These are phyloP conservation scores for Dryomyza anilis DNA, from an alignment of 2,888 invertebrate species.

Conservation along the genomic window DNA sequence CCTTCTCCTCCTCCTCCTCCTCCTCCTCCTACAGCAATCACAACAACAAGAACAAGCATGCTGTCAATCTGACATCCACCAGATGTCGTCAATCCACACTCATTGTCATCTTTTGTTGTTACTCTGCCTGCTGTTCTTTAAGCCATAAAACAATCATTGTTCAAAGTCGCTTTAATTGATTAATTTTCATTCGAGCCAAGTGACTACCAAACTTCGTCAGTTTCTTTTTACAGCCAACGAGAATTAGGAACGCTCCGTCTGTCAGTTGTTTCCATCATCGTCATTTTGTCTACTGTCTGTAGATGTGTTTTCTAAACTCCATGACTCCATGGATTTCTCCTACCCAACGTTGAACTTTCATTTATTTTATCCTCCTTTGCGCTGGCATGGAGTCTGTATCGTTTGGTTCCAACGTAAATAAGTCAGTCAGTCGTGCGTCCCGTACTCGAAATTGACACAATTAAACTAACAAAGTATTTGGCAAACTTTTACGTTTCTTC, in stretches of 20 bases:
- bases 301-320: not conserved
- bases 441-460: not conserved
- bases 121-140: too few species aligned
- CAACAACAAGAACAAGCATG: too few species aligned
- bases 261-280: too few species aligned
- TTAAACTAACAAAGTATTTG: not conserved
- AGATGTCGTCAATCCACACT: too few species aligned
- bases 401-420: slow-evolving; percentile 34
- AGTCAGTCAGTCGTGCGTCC: slow-evolving; percentile 56
- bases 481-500: not conserved
- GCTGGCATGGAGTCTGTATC: not conserved
- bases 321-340: not conserved
- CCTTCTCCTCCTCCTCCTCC: too few species aligned
- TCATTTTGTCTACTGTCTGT: not conserved
- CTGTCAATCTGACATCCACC: too few species aligned
- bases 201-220: not conserved
- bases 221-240: too few species aligned
- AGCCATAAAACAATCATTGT: too few species aligned
- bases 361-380: not conserved
- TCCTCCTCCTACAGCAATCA: too few species aligned
- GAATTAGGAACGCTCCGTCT: not conserved
- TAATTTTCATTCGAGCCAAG: not conserved
- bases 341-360: not conserved
- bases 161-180: not conserved
- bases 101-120: too few species aligned